Percentiles rank a stretch among this genome's conserved stretches.
These are phyloP conservation scores for Acleris laterana DNA, from an alignment of 2,888 invertebrate species.

Conservation along the genomic window DNA sequence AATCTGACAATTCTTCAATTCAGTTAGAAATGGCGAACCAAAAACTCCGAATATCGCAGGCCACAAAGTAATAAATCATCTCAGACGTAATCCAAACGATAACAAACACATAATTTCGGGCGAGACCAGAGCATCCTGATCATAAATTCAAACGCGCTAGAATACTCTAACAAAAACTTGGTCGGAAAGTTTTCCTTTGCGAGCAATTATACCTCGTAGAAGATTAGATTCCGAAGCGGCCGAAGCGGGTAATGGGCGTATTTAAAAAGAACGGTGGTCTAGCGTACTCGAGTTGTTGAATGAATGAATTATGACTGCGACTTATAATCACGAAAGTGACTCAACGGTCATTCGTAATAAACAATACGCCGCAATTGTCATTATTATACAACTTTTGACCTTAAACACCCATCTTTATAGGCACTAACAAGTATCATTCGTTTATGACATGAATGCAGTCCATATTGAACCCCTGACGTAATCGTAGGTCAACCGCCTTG, in stretches of 20 bases:
- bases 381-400: no score
- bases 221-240: slow-evolving; percentile 13
- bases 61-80: slow-evolving; percentile 18
- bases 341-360: neutral
- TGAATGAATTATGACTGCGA: slow-evolving; percentile 17
- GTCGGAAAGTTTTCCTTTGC: slow-evolving; percentile 4
- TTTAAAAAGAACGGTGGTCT: slow-evolving; percentile 7
- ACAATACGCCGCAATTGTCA: neutral
- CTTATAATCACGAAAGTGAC: neutral
- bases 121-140: neutral
- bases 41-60: neutral
- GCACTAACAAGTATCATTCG: no score
- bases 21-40: no score
- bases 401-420: no score
- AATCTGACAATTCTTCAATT: no score
- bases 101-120: slow-evolving; percentile 26
- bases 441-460: neutral
- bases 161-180: slow-evolving; percentile 12
- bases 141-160: slow-evolving; percentile 8
- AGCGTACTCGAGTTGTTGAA: slow-evolving; percentile 16
- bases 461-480: neutral
- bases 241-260: neutral
- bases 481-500: slow-evolving; percentile 1
- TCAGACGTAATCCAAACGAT: slow-evolving; percentile 26
- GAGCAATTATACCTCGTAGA: slow-evolving; percentile 1